Evolutionary conservation across 2,888 invertebrate genomes (phyloP), one percentile per base, ranked within the genome.

Genomic region (Drosophila merina): DNA sequence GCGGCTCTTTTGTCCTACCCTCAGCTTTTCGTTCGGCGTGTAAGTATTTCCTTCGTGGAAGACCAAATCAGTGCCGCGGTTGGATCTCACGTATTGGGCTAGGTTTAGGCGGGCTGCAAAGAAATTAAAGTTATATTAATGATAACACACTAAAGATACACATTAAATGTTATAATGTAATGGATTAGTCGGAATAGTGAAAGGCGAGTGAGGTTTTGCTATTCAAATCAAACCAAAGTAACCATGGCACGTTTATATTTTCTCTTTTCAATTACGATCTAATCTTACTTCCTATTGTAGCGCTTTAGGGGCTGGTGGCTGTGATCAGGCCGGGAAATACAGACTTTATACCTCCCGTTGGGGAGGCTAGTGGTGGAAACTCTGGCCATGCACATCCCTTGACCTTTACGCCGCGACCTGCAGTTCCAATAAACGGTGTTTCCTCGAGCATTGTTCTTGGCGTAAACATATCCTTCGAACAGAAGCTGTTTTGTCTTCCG

Each of bases 391-490:
- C 20, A 20, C 20, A 20, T 20, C 20, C 20, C 20, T 20, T 20
- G 20, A 20, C 20, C 90, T 2, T 57, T 58, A 38, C 89, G 89
- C 0, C 91, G 86, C 56, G 79, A 86, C 2, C 92, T 90, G 55
- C 92, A 92, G 70, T 89, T 91, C 92, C 92, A 92, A 62, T 92
- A 92, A 1, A 84, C 90, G 1, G 90, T 90, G 2, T 79, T 63
- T 3, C 88, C 89, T 36, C 88, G 82, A 2, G 76, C 70, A 63
- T 90, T 91, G 60, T 91, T 92, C 74, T 89, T 91, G 0, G 91
- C 90, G 74, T 90, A 92, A 3, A 91, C 89, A 70, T 88, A 92
- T n/a, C 89, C 88, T 33, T 86, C 79, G 49, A 86, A 90, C 36
- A 89, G 80, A 20, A 92, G 56, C 28, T 92, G 76, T 20, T 86